Conservation (phyloP, 1,140 invertebrate genomes). For the Drosophila auraria region DNA sequence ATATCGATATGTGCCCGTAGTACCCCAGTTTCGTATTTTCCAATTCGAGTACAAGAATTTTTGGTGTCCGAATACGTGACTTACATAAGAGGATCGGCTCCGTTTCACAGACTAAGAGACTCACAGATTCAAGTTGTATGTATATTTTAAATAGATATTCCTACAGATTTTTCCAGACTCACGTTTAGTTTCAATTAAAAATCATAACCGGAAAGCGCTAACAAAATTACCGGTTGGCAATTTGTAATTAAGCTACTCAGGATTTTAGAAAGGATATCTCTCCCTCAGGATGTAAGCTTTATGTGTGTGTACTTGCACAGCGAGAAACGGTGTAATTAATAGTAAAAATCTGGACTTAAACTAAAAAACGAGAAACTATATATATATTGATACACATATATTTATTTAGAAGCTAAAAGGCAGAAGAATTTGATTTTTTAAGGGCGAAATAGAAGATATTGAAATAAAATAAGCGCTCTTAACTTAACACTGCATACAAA, state of each 20-base stretch:
- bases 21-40: neutral
- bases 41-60: conserved; percentile 12
- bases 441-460: too few relatives aligned
- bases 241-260: conserved; percentile 46
- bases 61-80: conserved; percentile 42
- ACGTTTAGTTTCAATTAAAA: conserved; percentile 54
- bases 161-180: conserved; percentile 7
- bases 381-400: too few relatives aligned
- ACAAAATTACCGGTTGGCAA: conserved; percentile 44
- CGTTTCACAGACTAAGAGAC: neutral
- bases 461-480: too few relatives aligned
- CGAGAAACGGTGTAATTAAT: neutral
- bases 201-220: conserved; percentile 47
- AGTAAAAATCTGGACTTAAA: too few relatives aligned
- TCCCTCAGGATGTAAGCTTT: conserved; percentile 6
- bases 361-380: too few relatives aligned
- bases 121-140: neutral
- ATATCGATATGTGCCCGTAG: conserved; percentile 18
- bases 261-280: conserved; percentile 16
- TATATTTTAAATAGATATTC: neutral
- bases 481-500: neutral
- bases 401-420: too few relatives aligned
- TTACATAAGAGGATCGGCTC: neutral
- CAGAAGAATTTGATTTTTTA: too few relatives aligned
- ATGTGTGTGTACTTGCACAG: neutral